Evolutionary conservation across 2,797 vertebrate genomes (phyloP).

Genomic region (Danio kyathit): DNA sequence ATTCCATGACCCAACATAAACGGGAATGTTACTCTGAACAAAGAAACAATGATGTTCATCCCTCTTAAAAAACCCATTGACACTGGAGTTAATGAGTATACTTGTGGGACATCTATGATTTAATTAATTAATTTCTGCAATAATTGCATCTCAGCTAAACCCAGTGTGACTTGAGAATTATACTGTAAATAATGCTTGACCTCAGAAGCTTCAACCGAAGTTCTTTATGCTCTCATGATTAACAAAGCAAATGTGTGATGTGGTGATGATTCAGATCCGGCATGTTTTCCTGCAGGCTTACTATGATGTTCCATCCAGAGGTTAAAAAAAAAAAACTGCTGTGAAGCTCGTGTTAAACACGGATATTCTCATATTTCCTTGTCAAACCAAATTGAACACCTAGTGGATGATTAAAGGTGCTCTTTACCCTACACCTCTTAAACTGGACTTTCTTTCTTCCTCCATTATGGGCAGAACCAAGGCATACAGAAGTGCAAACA

Average conservation of each 20-base stretch:
- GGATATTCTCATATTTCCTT: slow-evolving; percentile 32
- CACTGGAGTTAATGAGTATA: slow-evolving; percentile 35
- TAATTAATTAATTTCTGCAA: slow-evolving; percentile 28
- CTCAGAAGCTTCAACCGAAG: slow-evolving; percentile 20
- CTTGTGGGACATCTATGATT: slow-evolving; percentile 24
- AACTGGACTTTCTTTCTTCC: background rate
- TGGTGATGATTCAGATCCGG: slow-evolving; percentile 9
- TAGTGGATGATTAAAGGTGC: slow-evolving; percentile 34
- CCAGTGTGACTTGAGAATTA: background rate
- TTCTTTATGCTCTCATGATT: slow-evolving; percentile 33
- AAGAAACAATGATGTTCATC: slow-evolving; percentile 20
- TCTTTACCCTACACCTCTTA: slow-evolving; percentile 5
- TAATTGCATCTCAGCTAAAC: slow-evolving; percentile 40
- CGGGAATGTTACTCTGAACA: background rate
- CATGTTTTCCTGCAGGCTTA: slow-evolving; percentile 9
- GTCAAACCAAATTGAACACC: slow-evolving; percentile 16
- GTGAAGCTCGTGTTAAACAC: slow-evolving; percentile 20
- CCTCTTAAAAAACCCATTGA: slow-evolving; percentile 15
- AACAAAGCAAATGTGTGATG: slow-evolving; percentile 13
- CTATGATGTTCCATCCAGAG: slow-evolving; percentile 23
- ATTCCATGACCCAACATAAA: background rate
- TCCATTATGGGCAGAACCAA: background rate
- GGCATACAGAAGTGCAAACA: slow-evolving; percentile 2
- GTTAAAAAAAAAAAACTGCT: background rate
- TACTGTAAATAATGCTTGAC: slow-evolving; percentile 21